These are phyloP conservation scores for Maniola hyperantus DNA, from an alignment of 2,888 invertebrate genomes.

Conservation along the genomic window DNA sequence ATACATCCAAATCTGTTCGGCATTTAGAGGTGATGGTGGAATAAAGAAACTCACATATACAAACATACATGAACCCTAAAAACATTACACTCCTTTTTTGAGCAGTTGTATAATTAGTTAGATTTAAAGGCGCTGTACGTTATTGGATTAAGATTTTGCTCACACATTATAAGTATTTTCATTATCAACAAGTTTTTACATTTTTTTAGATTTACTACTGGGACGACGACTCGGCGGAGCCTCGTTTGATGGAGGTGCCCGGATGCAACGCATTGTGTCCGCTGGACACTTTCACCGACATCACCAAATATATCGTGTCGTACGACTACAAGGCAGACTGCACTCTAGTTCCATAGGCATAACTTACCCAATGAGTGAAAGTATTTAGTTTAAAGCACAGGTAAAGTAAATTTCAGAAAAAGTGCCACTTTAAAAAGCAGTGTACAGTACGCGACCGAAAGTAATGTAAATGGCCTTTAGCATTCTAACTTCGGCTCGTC, in stretches of 20 bases:
- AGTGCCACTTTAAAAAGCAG: not conserved
- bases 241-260: conserved; percentile 77
- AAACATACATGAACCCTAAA: too few relatives aligned
- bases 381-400: conserved; percentile 18
- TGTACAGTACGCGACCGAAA: too few relatives aligned
- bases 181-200: not conserved
- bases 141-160: too few relatives aligned
- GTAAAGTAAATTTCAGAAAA: not conserved
- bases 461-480: too few relatives aligned
- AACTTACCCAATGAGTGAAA: conserved; percentile 22
- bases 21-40: too few relatives aligned
- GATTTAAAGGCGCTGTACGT: too few relatives aligned
- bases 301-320: conserved; percentile 73
- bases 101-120: too few relatives aligned
- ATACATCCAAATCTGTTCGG: too few relatives aligned
- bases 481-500: too few relatives aligned
- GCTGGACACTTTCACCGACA: conserved; percentile 73
- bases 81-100: too few relatives aligned
- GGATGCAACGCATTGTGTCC: conserved; percentile 80
- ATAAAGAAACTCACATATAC: too few relatives aligned
- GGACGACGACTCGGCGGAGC: conserved; percentile 78
- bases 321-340: conserved; percentile 73
- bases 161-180: too few relatives aligned
- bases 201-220: conserved; percentile 74
- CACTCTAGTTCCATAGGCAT: conserved; percentile 49